phyloP scores from a whole-genome alignment of 2,888 invertebrate genomes.

The Luffia ferchaultella region DNA sequence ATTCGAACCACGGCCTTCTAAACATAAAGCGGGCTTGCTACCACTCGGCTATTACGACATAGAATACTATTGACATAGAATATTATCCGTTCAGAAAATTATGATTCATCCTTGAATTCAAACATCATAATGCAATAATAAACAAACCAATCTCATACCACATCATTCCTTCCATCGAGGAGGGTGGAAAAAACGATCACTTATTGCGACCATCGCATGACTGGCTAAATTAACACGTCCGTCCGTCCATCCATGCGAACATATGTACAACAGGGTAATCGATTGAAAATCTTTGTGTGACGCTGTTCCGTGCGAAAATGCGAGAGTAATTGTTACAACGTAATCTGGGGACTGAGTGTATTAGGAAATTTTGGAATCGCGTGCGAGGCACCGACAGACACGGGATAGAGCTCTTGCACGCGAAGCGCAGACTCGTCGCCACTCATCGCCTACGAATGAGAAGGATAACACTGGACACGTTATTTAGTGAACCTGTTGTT shows the following conservation, averaged over 20 bases:
- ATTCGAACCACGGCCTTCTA: too few relatives aligned
- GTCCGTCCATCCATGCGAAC: conserved; percentile 25
- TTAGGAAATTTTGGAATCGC: conserved; percentile 54
- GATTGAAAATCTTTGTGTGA: not conserved
- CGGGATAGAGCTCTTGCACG: conserved; percentile 37
- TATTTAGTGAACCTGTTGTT: too few relatives aligned
- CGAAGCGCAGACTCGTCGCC: conserved; percentile 30
- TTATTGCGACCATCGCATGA: conserved; percentile 52
- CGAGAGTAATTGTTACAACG: conserved; percentile 36
- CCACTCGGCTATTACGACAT: too few relatives aligned
- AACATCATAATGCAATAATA: too few relatives aligned
- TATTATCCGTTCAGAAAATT: too few relatives aligned
- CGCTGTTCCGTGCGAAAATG: conserved; percentile 8
- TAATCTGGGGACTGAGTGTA: conserved; percentile 26
- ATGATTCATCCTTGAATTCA: too few relatives aligned
- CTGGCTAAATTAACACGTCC: conserved; percentile 57
- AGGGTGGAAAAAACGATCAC: not conserved
- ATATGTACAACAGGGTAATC: not conserved
- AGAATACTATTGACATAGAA: too few relatives aligned
- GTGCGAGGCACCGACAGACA: conserved; percentile 30
- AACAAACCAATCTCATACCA: too few relatives aligned
- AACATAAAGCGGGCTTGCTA: too few relatives aligned
- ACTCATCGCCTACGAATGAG: too few relatives aligned
- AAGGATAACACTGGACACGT: too few relatives aligned
- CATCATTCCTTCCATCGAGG: not conserved